These are phyloP conservation scores for Euphonia xanthogaster DNA, from an alignment of 2,797 vertebrate species.

Conservation along the genomic window DNA sequence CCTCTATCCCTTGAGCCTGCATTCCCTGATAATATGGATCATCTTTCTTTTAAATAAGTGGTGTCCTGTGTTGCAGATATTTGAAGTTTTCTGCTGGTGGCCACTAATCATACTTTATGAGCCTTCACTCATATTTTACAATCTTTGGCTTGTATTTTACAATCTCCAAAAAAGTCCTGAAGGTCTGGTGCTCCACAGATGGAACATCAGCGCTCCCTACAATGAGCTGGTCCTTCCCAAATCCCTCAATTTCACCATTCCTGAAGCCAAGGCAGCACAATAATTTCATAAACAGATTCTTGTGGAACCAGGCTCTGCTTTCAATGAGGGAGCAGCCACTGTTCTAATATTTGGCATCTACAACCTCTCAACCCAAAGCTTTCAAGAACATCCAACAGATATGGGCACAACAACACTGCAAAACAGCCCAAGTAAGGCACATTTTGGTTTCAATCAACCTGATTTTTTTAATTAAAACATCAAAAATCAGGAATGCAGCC, in stretches of 20 bases:
- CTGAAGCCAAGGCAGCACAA: not conserved
- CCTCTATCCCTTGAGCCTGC: not conserved
- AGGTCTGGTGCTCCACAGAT: not conserved
- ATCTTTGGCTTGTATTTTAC: not conserved
- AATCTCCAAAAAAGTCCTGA: not conserved
- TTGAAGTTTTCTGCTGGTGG: constrained; percentile 9
- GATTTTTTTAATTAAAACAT: not conserved
- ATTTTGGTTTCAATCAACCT: not conserved
- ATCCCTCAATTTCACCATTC: not conserved
- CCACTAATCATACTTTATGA: constrained; percentile 13
- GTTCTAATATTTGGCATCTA: not conserved
- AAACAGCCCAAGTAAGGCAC: not conserved
- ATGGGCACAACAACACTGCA: not conserved
- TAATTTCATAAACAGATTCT: not conserved
- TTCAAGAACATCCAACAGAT: not conserved
- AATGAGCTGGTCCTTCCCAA: not conserved
- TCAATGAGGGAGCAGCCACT: not conserved
- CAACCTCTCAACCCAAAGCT: not conserved
- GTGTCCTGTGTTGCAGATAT: not conserved
- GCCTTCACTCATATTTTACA: not conserved
- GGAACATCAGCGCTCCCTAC: not conserved
- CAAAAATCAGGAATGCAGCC: not conserved
- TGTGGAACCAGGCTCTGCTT: not conserved
- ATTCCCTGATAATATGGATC: not conserved
- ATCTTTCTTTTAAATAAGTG: not conserved